phyloP scores from a whole-genome alignment of 2,113 vertebrate species.

The Microtus richardsoni region DNA sequence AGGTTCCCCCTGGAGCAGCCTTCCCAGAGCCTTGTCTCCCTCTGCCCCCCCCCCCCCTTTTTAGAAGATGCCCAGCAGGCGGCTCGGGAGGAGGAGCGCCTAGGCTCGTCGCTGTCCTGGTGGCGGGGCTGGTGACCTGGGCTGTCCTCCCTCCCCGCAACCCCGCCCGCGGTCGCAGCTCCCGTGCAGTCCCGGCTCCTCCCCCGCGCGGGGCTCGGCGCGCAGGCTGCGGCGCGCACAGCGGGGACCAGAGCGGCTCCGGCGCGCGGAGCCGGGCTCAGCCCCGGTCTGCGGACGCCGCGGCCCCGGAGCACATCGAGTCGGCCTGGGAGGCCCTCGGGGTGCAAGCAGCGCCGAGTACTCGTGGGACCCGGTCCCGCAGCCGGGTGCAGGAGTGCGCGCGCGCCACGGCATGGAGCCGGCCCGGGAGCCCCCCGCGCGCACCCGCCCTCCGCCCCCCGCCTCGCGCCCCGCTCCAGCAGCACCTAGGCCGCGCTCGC shows the following conservation, averaged over 20 bases:
- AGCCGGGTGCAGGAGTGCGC: slow-evolving; percentile 56
- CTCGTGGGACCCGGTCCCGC: slow-evolving; percentile 47
- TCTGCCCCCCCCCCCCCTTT: fast-evolving
- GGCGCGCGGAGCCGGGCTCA: slow-evolving; percentile 73
- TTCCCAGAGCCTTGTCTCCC: not conserved
- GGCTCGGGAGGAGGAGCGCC: not conserved
- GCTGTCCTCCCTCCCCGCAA: slow-evolving; percentile 3
- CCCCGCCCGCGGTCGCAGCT: not conserved
- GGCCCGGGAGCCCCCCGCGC: slow-evolving; percentile 50
- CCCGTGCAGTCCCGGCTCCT: slow-evolving; percentile 17
- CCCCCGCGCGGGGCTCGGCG: slow-evolving; percentile 11
- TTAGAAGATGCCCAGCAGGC: not conserved
- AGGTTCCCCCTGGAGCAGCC: not conserved
- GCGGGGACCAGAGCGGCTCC: not conserved
- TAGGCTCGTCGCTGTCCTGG: not conserved
- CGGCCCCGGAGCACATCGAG: not conserved
- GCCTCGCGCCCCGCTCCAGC: slow-evolving; percentile 28
- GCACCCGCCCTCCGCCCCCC: slow-evolving; percentile 21
- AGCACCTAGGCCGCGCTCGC: slow-evolving; percentile 58
- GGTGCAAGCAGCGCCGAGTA: slow-evolving; percentile 48
- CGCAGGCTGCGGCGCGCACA: slow-evolving; percentile 41
- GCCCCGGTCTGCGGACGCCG: slow-evolving; percentile 22
- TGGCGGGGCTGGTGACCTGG: not conserved
- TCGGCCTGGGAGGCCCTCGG: slow-evolving; percentile 58
- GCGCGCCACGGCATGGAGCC: slow-evolving; percentile 58